Base-by-base conservation (phyloP, 2,113 vertebrate genomes). In the Toxostoma redivivum region DNA sequence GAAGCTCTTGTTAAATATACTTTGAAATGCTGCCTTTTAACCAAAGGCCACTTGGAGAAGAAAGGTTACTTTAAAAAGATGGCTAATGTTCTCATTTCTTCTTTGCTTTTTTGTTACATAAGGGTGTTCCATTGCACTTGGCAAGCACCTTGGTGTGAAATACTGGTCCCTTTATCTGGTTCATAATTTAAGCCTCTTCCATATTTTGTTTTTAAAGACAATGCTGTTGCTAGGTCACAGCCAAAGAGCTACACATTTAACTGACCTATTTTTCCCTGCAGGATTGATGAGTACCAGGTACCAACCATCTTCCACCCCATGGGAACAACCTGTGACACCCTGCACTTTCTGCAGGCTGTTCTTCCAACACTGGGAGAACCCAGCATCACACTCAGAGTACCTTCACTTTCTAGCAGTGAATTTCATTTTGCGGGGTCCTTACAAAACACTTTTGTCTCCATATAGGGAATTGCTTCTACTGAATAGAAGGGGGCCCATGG, bases 401-500 rank as follows among this genome's bases (percentile, higher is more conserved):
- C 50, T 38, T 47, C n/a, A 27, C n/a, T 12, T 87, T 33, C 53
- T 5, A 24, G 38, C 64, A 27, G 40, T 0, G 18, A 27, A 30
- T 54, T 81, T 69, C 51, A 47, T 40, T 72, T 35, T 7, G 15
- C 40, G 3, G 0, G 10, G 35, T 58, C 60, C 54, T 77, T 44
- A 35, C 0, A 2, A 69, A 57, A 56, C 27, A 27, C 22, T 84
- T 72, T 4, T 21, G 0, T 30, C 31, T 66, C 38, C 70, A 37
- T 20, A 4, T 0, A 48, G 25, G n/a, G 25, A 66, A 92, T 67
- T 77, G 21, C n/a, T 51, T 30, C 62, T 72, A 0, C 12, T 44
- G 2, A 10, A 17, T 9, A 17, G n/a, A n/a, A n/a, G n/a, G n/a
- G n/a, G n/a, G n/a, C 4, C 23, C 1, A 0, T 1, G 51, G 38